Evolutionary conservation across 1,140 invertebrate genomes (phyloP).

Genomic region (Pseudomyrmex concolor): DNA sequence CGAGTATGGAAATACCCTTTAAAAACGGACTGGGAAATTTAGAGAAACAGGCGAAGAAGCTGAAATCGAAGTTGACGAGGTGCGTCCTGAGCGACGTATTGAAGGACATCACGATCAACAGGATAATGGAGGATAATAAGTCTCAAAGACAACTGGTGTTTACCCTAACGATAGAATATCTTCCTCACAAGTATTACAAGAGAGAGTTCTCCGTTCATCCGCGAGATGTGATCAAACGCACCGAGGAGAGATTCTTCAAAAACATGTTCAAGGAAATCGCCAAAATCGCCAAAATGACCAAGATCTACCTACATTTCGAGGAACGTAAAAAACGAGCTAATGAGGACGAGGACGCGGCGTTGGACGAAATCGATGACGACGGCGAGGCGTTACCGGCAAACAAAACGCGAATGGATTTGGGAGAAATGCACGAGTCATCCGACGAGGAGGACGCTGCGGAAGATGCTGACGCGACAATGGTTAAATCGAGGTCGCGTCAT

Average conservation of each 20-base stretch:
- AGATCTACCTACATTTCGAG: constrained; percentile 79
- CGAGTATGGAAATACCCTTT: constrained; percentile 97
- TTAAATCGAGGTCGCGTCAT: constrained; percentile 86
- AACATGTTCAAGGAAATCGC: constrained; percentile 87
- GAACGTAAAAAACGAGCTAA: constrained; percentile 76
- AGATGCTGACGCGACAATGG: constrained; percentile 87
- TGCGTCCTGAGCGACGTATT: constrained; percentile 92
- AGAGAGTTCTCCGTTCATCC: constrained; percentile 90
- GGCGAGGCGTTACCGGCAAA: constrained; percentile 59
- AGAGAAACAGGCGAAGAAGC: constrained; percentile 88
- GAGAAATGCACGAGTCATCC: constrained; percentile 87
- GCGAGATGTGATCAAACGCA: constrained; percentile 88
- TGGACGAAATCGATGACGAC: constrained; percentile 81
- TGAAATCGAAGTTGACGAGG: constrained; percentile 90
- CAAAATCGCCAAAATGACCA: constrained; percentile 82
- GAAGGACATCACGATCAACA: constrained; percentile 89
- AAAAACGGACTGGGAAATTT: constrained; percentile 84
- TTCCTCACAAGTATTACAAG: constrained; percentile 90
- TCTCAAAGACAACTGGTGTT: constrained; percentile 86
- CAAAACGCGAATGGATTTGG: constrained; percentile 69
- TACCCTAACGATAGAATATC: constrained; percentile 89
- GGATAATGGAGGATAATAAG: constrained; percentile 85
- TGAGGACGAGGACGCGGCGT: constrained; percentile 81
- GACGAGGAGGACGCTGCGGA: constrained; percentile 87
- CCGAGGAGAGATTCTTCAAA: constrained; percentile 88